Base-by-base conservation (phyloP, 2,113 vertebrate genomes). In the Colius striatus region DNA sequence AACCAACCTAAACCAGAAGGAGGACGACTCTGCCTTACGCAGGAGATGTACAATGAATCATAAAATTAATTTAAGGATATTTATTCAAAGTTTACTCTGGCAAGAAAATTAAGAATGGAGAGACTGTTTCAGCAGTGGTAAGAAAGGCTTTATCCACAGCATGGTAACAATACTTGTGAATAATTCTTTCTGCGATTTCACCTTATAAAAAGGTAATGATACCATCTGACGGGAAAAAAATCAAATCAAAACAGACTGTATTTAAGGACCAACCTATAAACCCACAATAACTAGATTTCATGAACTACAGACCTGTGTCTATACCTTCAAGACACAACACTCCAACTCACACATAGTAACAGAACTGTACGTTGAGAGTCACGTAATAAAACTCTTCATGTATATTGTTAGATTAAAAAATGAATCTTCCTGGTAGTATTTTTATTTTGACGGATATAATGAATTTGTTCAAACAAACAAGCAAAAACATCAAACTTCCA, bases 31-130 rank as follows among this genome's bases (percentile, higher is more conserved):
- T 89, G 76, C 61, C 86, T 87, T 45, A 73, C 0, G 15, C 66
- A 30, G 34, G 54, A 38, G 54, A 78, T 73, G 66, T 43, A 72
- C 71, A 68, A 7, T 30, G 54, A 79, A 84, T 48, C 84, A 83
- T 57, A 67, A 78, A 76, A 92, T 82, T 84, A 87, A 87, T 79
- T 85, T 58, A 55, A 63, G 47, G 71, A 51, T 87, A 86, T 92
- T 95, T 87, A 87, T 82, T 66, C 58, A 43, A 90, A 89, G 60
- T 90, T 89, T 87, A 82, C 50, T 65, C 80, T 84, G 74, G 68
- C 0, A 1, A 84, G 36, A 92, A 94, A 89, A 68, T 0, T 6
- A 87, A 41, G 41, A 66, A 50, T 9, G 30, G 63, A 92, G 34
- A 51, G 62, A 54, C 17, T 34, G 65, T 81, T 81, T 72, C 66